Base-by-base conservation (phyloP, 2,888 invertebrate species). In the Lampropteryx suffumata region DNA sequence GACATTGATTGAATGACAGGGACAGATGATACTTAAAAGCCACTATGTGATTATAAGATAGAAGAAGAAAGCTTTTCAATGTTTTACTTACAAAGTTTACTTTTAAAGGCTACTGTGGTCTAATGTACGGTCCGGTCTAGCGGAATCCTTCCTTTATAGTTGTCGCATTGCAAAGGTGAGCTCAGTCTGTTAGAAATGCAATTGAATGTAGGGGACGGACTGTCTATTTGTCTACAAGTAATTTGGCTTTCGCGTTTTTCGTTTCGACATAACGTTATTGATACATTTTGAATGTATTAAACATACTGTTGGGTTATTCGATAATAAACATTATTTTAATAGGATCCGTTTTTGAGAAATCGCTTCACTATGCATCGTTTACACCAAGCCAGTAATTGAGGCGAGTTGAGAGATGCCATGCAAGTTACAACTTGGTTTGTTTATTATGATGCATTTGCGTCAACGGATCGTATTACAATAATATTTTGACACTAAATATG, bases 191-290 rank as follows among this genome's bases (percentile, higher is more conserved):
- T 67, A 66, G 64, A 73, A 77, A 78, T 76, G 76, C 74, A 74
- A 69, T 65, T 62, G 64, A 68, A 62, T 55, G 24, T 24, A 64
- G 64, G 77, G 83, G 83, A 83, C 83, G 83, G 83, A 66, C 66
- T 64, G 21, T 57, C 6, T 24, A 4, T 2, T 24, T 5, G 54
- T 59, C 57, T 44, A 35, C 26, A 10, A 27, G 26, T 44, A 44
- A 28, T 36, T 57, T 43, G 49, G 42, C 49, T 39, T 28, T 32
- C 13, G 10, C 33, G 37, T 56, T 56, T 50, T 43, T 32, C 51
- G 52, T 56, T 53, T 49, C 14, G 17, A 36, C 47, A 49, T 50
- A 42, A 51, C 41, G 53, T 40, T 64, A 53, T 51, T 36, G 48
- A 57, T 62, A 47, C 36, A 47, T 45, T 34, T 34, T 51, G 21